phyloP scores from a whole-genome alignment of 2,113 vertebrate species.

The Penelope pileata region DNA sequence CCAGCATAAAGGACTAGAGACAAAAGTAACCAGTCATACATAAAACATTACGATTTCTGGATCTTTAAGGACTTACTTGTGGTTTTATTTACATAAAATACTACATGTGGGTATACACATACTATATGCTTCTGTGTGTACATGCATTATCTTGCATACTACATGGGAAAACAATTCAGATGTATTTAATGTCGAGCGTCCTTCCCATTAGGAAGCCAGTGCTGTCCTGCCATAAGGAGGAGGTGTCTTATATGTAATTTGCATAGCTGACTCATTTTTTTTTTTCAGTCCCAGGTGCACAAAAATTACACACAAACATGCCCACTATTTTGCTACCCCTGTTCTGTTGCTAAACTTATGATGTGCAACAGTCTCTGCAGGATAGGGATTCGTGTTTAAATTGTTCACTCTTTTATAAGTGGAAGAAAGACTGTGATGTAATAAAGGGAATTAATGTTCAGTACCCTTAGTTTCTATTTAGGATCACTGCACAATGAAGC shows the following conservation, averaged over 20 bases:
- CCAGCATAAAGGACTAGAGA: background rate
- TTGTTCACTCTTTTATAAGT: background rate
- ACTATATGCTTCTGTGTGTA: fast-evolving
- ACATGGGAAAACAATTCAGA: background rate
- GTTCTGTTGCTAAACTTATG: background rate
- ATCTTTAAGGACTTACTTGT: background rate
- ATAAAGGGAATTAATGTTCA: background rate
- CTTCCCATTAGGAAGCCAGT: background rate
- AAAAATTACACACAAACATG: background rate
- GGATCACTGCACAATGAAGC: background rate
- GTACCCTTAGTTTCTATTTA: background rate
- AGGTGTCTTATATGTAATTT: background rate
- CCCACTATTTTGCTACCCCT: background rate
- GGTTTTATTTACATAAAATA: background rate
- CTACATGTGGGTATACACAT: background rate
- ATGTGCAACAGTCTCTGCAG: background rate
- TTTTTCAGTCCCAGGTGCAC: background rate
- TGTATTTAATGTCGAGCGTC: background rate
- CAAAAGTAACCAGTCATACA: background rate
- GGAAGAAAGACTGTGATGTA: background rate
- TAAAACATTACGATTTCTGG: background rate
- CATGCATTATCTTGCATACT: background rate
- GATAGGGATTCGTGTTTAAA: background rate
- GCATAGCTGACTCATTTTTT: background rate
- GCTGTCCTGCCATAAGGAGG: background rate